These are phyloP conservation scores for Odontophorus gujanensis DNA, from an alignment of 2,113 vertebrate genomes.

Conservation along the genomic window DNA sequence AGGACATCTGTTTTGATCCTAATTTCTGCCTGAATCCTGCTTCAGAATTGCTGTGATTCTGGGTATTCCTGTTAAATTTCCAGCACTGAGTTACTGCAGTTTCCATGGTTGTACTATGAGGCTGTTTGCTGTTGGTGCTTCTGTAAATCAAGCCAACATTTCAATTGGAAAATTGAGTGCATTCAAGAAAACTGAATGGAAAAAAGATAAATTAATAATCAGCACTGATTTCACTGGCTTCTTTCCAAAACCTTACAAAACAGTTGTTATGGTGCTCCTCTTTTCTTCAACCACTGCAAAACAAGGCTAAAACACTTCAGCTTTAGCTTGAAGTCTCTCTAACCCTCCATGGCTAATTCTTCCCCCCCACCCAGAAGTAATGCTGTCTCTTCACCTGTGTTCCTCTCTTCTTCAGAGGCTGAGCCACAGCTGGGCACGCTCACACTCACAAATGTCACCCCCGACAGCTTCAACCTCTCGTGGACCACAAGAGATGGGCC, in stretches of 20 bases:
- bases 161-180: background rate
- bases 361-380: background rate
- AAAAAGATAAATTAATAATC: background rate
- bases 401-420: conserved; percentile 73
- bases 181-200: background rate
- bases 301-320: background rate
- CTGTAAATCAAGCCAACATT: background rate
- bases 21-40: background rate
- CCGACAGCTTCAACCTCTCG: conserved; percentile 77
- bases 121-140: background rate
- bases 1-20: background rate
- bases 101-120: background rate
- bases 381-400: conserved; percentile 30
- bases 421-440: conserved; percentile 74
- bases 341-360: background rate
- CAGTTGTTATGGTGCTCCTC: background rate
- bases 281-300: background rate
- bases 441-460: conserved; percentile 77
- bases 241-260: conserved; percentile 31
- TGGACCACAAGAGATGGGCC: conserved; percentile 67
- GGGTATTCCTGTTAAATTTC: background rate
- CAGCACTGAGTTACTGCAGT: background rate
- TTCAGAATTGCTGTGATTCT: background rate
- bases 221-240: conserved; percentile 48
- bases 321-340: background rate